Evolutionary conservation across 2,797 vertebrate genomes (phyloP).

Genomic region (Halcyon chelicuti): DNA sequence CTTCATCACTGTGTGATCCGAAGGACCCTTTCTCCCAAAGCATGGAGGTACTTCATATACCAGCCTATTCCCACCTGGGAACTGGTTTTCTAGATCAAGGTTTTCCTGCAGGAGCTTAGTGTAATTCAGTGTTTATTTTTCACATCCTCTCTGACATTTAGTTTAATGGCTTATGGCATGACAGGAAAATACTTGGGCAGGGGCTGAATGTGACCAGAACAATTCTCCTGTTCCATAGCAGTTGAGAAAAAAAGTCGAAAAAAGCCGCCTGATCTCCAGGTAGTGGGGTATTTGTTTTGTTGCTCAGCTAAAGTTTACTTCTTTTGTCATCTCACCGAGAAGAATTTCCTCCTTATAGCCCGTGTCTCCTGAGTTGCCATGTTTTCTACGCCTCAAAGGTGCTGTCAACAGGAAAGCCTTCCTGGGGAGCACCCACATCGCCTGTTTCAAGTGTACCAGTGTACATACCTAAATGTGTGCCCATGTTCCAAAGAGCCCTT

Average conservation of each 20-base stretch:
- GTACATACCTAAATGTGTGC: not conserved
- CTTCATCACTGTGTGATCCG: slow-evolving; percentile 94
- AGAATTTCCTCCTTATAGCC: not conserved
- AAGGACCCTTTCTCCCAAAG: slow-evolving; percentile 93
- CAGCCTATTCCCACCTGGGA: not conserved
- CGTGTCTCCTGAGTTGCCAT: accelerated
- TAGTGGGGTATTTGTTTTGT: not conserved
- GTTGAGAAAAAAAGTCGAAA: not conserved
- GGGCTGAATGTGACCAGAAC: not conserved
- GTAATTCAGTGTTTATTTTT: not conserved
- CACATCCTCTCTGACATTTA: not conserved
- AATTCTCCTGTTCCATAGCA: not conserved
- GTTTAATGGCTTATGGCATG: not conserved
- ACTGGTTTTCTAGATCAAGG: not conserved
- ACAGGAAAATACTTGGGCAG: not conserved
- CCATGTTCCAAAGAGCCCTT: not conserved
- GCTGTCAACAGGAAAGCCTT: not conserved
- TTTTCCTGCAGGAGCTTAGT: not conserved
- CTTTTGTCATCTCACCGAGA: not conserved
- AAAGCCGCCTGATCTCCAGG: not conserved
- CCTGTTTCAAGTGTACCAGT: not conserved
- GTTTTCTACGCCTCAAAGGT: not conserved
- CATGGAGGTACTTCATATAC: slow-evolving; percentile 87
- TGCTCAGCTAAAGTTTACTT: not conserved
- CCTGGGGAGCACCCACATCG: accelerated